Conservation (phyloP, 2,888 invertebrate genomes). For the Drosophila imparisetae region DNA sequence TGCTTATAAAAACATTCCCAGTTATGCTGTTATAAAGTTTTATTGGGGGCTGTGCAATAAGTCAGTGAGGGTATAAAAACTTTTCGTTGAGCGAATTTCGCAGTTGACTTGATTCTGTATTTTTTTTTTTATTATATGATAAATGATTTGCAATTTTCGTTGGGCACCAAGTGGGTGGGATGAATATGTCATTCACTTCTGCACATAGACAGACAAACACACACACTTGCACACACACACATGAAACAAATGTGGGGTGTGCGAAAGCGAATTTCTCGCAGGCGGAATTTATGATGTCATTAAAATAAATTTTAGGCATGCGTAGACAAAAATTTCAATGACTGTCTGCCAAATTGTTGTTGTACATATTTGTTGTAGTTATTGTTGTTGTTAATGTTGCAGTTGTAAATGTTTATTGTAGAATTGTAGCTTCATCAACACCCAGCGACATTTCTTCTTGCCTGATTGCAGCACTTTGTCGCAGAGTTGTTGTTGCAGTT, state of each 20-base stretch:
- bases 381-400: slow-evolving; percentile 18
- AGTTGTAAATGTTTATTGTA: slow-evolving; percentile 13
- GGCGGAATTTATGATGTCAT: slow-evolving; percentile 78
- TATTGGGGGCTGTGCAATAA: neutral
- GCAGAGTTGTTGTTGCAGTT: slow-evolving; percentile 27
- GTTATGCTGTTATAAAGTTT: neutral
- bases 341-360: slow-evolving; percentile 39
- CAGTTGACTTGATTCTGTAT: slow-evolving; percentile 10
- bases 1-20: neutral
- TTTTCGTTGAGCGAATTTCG: slow-evolving; percentile 6
- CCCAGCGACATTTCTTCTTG: slow-evolving; percentile 56
- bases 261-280: slow-evolving; percentile 48
- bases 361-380: slow-evolving; percentile 6
- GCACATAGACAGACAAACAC: slow-evolving; percentile 24
- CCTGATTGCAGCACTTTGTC: slow-evolving; percentile 76
- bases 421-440: slow-evolving; percentile 44
- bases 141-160: slow-evolving; percentile 59
- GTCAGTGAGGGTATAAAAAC: neutral
- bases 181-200: slow-evolving; percentile 50
- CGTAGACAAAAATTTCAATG: slow-evolving; percentile 62
- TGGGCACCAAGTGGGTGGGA: slow-evolving; percentile 24
- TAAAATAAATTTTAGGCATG: slow-evolving; percentile 76
- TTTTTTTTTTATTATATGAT: slow-evolving; percentile 56
- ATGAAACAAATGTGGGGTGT: slow-evolving; percentile 14
- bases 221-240: neutral